Conservation (phyloP, 2,888 invertebrate genomes). For the Gastrophysa polygoni region DNA sequence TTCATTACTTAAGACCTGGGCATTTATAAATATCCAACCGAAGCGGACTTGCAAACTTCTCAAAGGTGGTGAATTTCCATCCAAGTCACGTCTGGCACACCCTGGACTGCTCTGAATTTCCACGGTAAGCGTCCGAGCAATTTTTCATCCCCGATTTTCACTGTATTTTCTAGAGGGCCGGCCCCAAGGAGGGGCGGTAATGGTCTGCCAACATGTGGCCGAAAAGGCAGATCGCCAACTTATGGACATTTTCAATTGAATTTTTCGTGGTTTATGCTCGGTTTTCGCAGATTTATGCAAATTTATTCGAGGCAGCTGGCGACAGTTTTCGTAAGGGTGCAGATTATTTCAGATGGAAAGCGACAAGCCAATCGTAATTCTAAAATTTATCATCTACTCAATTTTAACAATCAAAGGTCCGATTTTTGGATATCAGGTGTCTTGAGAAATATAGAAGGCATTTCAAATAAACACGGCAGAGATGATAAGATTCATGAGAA, state of each 20-base stretch:
- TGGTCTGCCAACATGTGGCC: conserved; percentile 55
- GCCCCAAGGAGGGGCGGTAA: conserved; percentile 48
- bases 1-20: not conserved
- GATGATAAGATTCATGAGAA: no score
- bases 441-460: no score
- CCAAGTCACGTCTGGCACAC: conserved; percentile 56
- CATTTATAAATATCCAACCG: not conserved
- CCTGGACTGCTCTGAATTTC: conserved; percentile 53
- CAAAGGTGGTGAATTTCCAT: conserved; percentile 31
- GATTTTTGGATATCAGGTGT: no score
- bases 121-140: conserved; percentile 58
- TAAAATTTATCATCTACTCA: no score
- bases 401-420: no score
- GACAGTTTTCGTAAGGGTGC: not conserved
- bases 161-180: conserved; percentile 55
- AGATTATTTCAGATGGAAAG: not conserved
- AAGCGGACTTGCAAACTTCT: not conserved
- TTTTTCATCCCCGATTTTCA: conserved; percentile 60
- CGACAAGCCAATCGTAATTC: not conserved
- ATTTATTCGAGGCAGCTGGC: not conserved
- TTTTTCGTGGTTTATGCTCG: not conserved
- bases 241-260: conserved; percentile 39
- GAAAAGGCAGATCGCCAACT: conserved; percentile 51
- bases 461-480: no score
- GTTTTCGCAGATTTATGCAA: not conserved